These are phyloP conservation scores for Philereme transversata DNA, from an alignment of 2,888 invertebrate species.

Conservation along the genomic window DNA sequence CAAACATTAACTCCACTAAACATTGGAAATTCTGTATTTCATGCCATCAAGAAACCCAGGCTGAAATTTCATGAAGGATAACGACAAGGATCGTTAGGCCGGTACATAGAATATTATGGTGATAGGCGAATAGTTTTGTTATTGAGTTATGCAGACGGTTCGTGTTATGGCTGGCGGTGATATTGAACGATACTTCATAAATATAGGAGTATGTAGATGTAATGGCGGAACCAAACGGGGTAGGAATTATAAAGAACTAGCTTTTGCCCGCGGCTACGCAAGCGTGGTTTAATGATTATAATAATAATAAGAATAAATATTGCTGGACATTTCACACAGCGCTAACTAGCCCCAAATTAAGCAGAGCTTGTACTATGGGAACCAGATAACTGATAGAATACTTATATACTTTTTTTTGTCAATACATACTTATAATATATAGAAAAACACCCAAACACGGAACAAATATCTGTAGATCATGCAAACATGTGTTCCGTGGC, in stretches of 20 bases:
- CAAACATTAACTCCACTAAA: not conserved
- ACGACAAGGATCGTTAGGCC: constrained; percentile 48
- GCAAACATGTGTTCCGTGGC: too few relatives aligned
- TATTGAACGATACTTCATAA: constrained; percentile 57
- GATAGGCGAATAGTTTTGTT: constrained; percentile 70
- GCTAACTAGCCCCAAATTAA: too few relatives aligned
- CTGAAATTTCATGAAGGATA: constrained; percentile 38
- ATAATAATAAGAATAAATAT: too few relatives aligned
- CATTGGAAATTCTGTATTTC: constrained; percentile 1
- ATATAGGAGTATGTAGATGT: constrained; percentile 3
- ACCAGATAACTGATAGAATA: too few relatives aligned
- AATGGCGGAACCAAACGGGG: not conserved
- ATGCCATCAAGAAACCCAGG: constrained; percentile 12
- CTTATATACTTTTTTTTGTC: too few relatives aligned
- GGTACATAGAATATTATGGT: constrained; percentile 45
- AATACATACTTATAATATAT: too few relatives aligned
- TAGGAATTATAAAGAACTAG: not conserved
- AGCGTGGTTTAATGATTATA: too few relatives aligned
- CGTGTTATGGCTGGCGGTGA: constrained; percentile 42
- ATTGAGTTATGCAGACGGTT: constrained; percentile 79
- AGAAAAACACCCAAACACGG: too few relatives aligned
- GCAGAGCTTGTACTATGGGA: too few relatives aligned
- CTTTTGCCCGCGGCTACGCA: too few relatives aligned
- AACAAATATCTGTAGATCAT: too few relatives aligned
- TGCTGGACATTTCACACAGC: too few relatives aligned